phyloP scores from a whole-genome alignment of 2,113 vertebrate genomes.

The Ochotona princeps region DNA sequence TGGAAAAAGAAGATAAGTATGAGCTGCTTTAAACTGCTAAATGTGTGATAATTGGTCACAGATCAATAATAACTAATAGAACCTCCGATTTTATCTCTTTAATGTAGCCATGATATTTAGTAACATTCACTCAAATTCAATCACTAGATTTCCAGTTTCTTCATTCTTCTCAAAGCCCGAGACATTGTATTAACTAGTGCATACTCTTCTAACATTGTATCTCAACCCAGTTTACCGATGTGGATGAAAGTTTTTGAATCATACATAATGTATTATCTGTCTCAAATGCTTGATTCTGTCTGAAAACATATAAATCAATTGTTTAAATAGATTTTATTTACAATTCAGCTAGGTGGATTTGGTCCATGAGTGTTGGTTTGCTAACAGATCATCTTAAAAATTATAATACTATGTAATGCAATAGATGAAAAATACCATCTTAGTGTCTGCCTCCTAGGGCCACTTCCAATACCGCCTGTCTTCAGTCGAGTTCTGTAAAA shows the following conservation, averaged over 20 bases:
- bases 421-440: not conserved
- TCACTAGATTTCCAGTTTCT: not conserved
- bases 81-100: not conserved
- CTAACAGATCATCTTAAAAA: not conserved
- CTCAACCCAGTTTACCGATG: not conserved
- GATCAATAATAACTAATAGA: not conserved
- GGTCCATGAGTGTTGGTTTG: not conserved
- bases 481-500: not conserved
- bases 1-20: not conserved
- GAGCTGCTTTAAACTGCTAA: not conserved
- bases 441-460: not conserved
- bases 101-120: not conserved
- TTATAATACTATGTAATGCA: not conserved
- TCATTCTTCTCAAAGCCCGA: not conserved
- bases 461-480: not conserved
- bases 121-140: not conserved
- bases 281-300: slow-evolving; percentile 48
- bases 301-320: slow-evolving; percentile 37
- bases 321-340: slow-evolving; percentile 33
- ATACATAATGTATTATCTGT: not conserved
- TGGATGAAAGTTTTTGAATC: not conserved
- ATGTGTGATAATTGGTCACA: not conserved
- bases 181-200: not conserved
- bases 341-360: not conserved
- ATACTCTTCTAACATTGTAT: not conserved